phyloP scores from a whole-genome alignment of 1,140 invertebrate species.

The Camponotus floridanus region DNA sequence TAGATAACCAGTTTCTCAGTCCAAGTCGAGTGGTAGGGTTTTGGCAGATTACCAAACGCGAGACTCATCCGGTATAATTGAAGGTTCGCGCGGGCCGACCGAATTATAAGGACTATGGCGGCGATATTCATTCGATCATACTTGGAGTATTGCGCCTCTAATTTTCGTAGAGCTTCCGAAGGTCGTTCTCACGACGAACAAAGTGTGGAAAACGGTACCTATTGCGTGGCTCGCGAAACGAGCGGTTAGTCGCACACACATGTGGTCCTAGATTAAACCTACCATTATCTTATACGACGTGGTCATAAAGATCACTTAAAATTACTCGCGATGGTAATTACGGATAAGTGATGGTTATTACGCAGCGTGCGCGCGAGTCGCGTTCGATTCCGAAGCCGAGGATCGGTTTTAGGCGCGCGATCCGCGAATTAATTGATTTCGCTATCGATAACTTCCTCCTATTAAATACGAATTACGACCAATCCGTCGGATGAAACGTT shows the following conservation, averaged over 20 bases:
- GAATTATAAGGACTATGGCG: constrained; percentile 58
- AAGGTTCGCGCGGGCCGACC: constrained; percentile 59
- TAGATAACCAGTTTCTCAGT: constrained; percentile 17
- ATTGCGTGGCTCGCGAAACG: constrained; percentile 40
- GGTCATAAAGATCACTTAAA: constrained; percentile 60
- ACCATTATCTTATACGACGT: constrained; percentile 44
- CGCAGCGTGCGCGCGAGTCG: constrained; percentile 10
- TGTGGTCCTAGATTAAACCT: constrained; percentile 54
- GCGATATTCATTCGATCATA: constrained; percentile 46
- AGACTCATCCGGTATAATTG: constrained; percentile 73
- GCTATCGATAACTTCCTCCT: constrained; percentile 20
- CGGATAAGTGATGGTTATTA: constrained; percentile 46
- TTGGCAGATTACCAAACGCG: constrained; percentile 51
- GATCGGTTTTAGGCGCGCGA: constrained; percentile 54
- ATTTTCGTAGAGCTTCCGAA: constrained; percentile 45
- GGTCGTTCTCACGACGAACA: constrained; percentile 55
- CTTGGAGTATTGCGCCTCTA: constrained; percentile 49
- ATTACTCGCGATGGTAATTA: constrained; percentile 53
- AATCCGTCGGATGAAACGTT: background rate
- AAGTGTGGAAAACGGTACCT: constrained; percentile 60
- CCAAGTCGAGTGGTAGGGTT: constrained; percentile 6
- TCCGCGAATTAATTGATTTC: constrained; percentile 57
- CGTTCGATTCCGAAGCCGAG: constrained; percentile 31
- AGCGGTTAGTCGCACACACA: background rate
- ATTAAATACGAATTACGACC: constrained; percentile 50